Evolutionary conservation across 2,888 invertebrate genomes (phyloP).

Genomic region (Pristionchus japonicus): DNA sequence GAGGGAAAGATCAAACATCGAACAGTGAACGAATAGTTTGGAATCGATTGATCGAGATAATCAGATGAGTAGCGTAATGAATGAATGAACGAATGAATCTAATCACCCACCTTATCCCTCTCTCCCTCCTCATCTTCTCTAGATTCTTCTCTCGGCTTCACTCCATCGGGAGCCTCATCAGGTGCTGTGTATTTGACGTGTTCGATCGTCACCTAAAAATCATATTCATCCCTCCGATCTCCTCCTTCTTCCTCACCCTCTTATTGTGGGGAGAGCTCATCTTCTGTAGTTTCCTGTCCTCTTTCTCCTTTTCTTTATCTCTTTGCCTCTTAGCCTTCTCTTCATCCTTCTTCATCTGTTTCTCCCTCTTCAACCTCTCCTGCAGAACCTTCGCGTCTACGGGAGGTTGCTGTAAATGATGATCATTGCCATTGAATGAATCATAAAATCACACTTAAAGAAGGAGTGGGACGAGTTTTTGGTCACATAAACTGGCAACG

Average conservation of each 20-base stretch:
- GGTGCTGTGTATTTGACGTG: background rate
- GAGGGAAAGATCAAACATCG: background rate
- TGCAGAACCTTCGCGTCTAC: background rate
- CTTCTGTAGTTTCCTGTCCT: slow-evolving; percentile 1
- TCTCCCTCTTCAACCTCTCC: slow-evolving; percentile 45
- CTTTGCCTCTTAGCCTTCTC: slow-evolving; percentile 37
- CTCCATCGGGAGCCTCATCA: background rate
- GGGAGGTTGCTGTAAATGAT: background rate
- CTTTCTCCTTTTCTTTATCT: slow-evolving; percentile 34
- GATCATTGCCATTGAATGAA: too few relatives aligned
- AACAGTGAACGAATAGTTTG: background rate
- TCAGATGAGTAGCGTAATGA: too few relatives aligned
- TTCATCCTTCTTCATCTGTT: slow-evolving; percentile 31
- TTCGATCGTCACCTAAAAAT: background rate
- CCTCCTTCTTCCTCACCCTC: background rate
- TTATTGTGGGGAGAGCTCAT: slow-evolving; percentile 22
- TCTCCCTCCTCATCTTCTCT: slow-evolving; percentile 11
- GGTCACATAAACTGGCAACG: too few relatives aligned
- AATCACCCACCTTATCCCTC: background rate
- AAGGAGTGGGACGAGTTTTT: too few relatives aligned
- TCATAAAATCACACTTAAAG: too few relatives aligned
- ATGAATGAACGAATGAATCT: background rate
- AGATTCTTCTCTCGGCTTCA: background rate
- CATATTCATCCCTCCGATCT: background rate
- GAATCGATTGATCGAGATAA: background rate